A percentile compares a stretch with the other conserved stretches of the same genome.
phyloP scores from a whole-genome alignment of 2,888 invertebrate species.

The Phyto melanocephala region DNA sequence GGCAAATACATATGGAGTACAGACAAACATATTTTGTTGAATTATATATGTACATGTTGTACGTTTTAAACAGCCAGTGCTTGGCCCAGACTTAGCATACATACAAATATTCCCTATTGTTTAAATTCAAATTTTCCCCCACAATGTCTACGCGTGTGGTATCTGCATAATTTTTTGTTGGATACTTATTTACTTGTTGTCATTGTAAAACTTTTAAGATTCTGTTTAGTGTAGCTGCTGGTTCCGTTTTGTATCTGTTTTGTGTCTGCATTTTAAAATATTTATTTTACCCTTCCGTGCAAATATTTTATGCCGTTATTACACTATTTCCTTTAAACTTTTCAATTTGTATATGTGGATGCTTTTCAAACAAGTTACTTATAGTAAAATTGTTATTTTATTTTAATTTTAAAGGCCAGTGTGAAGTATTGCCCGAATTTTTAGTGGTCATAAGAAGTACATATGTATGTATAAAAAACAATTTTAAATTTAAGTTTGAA shows the following conservation, averaged over 20 bases:
- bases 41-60: background rate
- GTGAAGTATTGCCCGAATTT: too few species aligned
- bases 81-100: too few species aligned
- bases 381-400: too few species aligned
- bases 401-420: too few species aligned
- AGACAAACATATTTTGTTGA: background rate
- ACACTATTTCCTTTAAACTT: too few species aligned
- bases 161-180: background rate
- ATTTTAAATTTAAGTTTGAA: too few species aligned
- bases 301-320: too few species aligned
- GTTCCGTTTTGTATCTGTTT: background rate
- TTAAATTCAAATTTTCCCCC: background rate
- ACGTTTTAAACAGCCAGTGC: background rate
- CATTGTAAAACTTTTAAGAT: conserved; percentile 5
- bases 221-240: conserved; percentile 20
- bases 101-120: background rate
- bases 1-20: background rate
- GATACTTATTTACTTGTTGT: background rate
- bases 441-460: too few species aligned
- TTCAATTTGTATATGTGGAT: too few species aligned
- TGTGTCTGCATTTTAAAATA: conserved; percentile 19
- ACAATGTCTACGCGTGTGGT: conserved; percentile 35
- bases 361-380: too few species aligned
- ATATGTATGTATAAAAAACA: too few species aligned
- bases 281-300: too few species aligned